These are phyloP conservation scores for Tiaroga cobitis DNA, from an alignment of 2,797 vertebrate species.

Conservation along the genomic window DNA sequence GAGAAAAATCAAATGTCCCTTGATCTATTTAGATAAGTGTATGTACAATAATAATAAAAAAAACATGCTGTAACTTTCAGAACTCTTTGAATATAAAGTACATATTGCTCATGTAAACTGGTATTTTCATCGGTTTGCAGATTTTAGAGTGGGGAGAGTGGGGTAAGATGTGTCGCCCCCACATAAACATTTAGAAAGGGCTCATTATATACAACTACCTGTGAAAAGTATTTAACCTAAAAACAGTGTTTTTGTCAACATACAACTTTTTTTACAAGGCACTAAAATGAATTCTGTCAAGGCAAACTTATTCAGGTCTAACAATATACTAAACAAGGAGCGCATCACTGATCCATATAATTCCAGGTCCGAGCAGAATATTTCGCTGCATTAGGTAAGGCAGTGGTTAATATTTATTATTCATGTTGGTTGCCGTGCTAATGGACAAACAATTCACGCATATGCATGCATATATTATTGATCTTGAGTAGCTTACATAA, in stretches of 20 bases:
- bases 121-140: background rate
- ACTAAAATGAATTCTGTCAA: background rate
- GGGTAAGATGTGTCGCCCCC: background rate
- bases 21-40: background rate
- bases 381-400: background rate
- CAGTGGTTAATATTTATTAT: slow-evolving; percentile 14
- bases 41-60: no score
- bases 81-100: background rate
- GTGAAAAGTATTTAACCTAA: background rate
- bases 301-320: background rate
- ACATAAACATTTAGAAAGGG: background rate
- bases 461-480: slow-evolving; percentile 1
- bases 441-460: slow-evolving; percentile 15
- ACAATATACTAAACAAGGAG: background rate
- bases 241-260: background rate
- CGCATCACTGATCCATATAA: slow-evolving; percentile 6
- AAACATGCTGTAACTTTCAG: background rate
- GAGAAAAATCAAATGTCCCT: background rate
- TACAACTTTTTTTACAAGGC: background rate
- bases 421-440: slow-evolving; percentile 6
- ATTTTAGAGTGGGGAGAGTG: background rate
- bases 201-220: background rate
- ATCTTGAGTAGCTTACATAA: background rate
- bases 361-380: background rate
- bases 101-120: background rate